Evolutionary conservation across 2,113 vertebrate genomes (phyloP).

Genomic region (Cyanistes caeruleus): DNA sequence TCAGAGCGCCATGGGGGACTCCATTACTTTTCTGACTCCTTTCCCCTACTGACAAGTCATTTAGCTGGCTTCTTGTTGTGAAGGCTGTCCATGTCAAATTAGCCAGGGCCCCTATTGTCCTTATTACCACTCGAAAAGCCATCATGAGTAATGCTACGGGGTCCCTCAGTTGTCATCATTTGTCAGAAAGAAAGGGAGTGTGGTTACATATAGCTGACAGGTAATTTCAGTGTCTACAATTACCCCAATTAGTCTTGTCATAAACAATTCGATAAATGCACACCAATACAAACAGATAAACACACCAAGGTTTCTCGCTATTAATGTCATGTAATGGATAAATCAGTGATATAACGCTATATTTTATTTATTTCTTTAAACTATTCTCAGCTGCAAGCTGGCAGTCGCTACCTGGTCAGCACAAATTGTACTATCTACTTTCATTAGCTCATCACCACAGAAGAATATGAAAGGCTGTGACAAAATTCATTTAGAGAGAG

Average conservation of each 20-base stretch:
- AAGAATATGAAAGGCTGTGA: conserved; percentile 95
- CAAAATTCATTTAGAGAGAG: conserved; percentile 96
- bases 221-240: conserved; percentile 99
- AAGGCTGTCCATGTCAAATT: conserved; percentile 97
- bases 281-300: conserved; percentile 99
- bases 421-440: conserved; percentile 98
- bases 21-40: conserved; percentile 89
- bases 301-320: conserved; percentile 86
- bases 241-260: conserved; percentile 99
- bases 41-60: conserved; percentile 86
- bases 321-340: conserved; percentile 97
- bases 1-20: conserved; percentile 93
- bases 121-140: conserved; percentile 93
- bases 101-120: conserved; percentile 93
- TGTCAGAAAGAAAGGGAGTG: conserved; percentile 95
- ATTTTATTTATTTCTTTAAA: conserved; percentile 87
- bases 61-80: conserved; percentile 86
- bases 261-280: conserved; percentile 99
- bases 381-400: conserved; percentile 88
- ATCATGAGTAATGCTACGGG: conserved; percentile 97
- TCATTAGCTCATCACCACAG: conserved; percentile 91
- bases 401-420: conserved; percentile 93
- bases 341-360: conserved; percentile 86
- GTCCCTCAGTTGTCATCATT: conserved; percentile 98
- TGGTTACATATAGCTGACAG: conserved; percentile 98